Base-by-base conservation (phyloP, 2,888 invertebrate genomes). In the Leptinotarsa peninsularis region DNA sequence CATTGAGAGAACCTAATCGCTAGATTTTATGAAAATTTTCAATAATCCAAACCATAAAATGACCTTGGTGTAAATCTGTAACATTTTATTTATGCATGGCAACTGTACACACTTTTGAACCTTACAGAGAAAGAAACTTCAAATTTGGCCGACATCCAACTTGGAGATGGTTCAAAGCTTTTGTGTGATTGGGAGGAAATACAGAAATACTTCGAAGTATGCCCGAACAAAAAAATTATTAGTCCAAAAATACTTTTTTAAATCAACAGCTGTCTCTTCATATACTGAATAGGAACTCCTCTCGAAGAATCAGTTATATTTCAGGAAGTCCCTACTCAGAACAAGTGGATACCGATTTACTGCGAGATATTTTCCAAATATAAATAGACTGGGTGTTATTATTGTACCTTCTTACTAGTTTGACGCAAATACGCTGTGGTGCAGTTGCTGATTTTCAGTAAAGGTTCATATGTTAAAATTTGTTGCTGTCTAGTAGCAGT, bases 71-170 rank as follows among this genome's bases (percentile, higher is more conserved):
- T 49, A 33, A 66, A 63, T 66, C 17, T 49, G 49, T 54, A 33
- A 43, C 33, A 63, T 27, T 63, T 58, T 27, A 63, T 63, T n/a
- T 63, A 63, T 63, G 63, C 63, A 33, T 49, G 23, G 66, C 67
- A 43, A 72, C 50, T 54, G 72, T 49, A 67, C 21, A 75, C 54
- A 54, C 67, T 73, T 73, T 77, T 78, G 79, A 76, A 79, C 78
- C 83, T 75, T 83, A 84, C 83, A 85, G 84, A 86, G 85, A 78
- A 83, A 81, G 77, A 80, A 83, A 88, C 89, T 91, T 89, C 91
- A 91, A 90, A 89, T 87, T 91, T 91, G 91, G 91, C 90, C 81
- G 0, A 1, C 1, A 43, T 89, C 91, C 91, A 91, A 86, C 43
- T 89, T 90, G 90, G 90, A 88, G 72, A 73, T 5, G 67, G 76